Base-by-base conservation (phyloP, 2,113 vertebrate genomes). In the Ia io region DNA sequence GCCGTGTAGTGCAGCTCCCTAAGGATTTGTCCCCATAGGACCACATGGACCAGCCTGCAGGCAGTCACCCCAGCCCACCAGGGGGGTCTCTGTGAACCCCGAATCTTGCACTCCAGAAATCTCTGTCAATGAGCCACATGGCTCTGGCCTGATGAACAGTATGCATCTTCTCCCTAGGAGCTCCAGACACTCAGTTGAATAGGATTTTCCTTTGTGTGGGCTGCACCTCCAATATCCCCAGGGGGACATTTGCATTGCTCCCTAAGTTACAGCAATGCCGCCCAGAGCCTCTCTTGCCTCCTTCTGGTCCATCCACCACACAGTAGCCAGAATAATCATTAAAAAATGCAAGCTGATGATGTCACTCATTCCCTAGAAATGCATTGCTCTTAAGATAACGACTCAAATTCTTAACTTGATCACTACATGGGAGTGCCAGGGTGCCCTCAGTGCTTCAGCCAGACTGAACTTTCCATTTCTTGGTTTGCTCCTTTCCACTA, bases 401-500 rank as follows among this genome's bases (percentile, higher is more conserved):
- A 37, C 37, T 44, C 0, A 9, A n/a, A 6, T 40, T 65, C 4
- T 6, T 22, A 2, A 16, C 12, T 30, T 76, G 42, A 2, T 30
- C 47, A 0, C 4, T 6, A 6, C 25, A 0, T 7, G 1, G 6
- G 17, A 11, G 2, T 0, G 13, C 32, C 18, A 12, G 30, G 30
- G 63, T 37, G 1, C 5, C 10, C 49, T 16, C 16, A 5, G 3
- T 5, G 37, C 9, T 44, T 44, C 18, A 59, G 44, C 59, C 40
- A 37, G 14, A 14, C 17, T 28, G 13, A 13, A 0, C 14, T 76
- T 88, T 53, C 0, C 8, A 18, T 30, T 74, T n/a, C 53, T 22
- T 17, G 30, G 30, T 88, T 91, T 79, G n/a, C 3, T 93, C 11
- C 35, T 74, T 79, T 80, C 32, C 8, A 40, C 56, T 23, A 30